These are phyloP conservation scores for Poeciliopsis prolifica DNA, from an alignment of 2,113 vertebrate genomes.

Conservation along the genomic window DNA sequence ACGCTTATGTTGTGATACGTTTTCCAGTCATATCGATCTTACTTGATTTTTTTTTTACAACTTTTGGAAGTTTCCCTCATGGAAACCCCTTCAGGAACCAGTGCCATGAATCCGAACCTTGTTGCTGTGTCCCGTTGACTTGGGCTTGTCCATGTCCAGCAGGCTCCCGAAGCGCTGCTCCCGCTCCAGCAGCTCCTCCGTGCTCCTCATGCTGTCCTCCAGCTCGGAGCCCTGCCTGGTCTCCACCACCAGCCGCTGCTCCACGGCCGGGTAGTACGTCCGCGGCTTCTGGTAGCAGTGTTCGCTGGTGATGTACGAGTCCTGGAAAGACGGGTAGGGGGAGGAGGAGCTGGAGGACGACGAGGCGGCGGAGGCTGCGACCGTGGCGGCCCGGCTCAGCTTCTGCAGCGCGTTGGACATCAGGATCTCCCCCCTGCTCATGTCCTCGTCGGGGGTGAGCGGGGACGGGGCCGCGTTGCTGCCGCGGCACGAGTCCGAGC, in stretches of 20 bases:
- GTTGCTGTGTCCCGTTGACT: constrained; percentile 70
- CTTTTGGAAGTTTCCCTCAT: neutral
- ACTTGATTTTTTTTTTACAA: neutral
- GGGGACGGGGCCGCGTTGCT: constrained; percentile 60
- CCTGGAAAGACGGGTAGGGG: constrained; percentile 83
- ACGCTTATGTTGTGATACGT: neutral
- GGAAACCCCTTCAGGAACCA: neutral
- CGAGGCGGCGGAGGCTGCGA: constrained; percentile 54
- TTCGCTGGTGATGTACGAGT: constrained; percentile 94
- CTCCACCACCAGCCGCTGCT: constrained; percentile 93
- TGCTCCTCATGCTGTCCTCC: constrained; percentile 86
- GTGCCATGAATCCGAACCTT: constrained; percentile 77
- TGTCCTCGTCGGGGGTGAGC: constrained; percentile 64
- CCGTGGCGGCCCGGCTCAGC: constrained; percentile 81
- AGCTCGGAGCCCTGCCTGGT: constrained; percentile 86
- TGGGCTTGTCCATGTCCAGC: constrained; percentile 84
- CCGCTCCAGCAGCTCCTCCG: constrained; percentile 83
- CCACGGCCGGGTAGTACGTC: constrained; percentile 91
- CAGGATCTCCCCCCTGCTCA: constrained; percentile 67
- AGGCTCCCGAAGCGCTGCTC: constrained; percentile 84
- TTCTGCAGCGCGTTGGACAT: constrained; percentile 74
- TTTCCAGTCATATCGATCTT: neutral
- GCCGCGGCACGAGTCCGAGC: constrained; percentile 66
- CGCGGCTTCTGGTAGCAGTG: constrained; percentile 98
- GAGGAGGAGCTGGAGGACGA: constrained; percentile 64